A percentile compares a stretch with the other conserved stretches of the same genome.
These are phyloP conservation scores for Trissoscelio sp. DNA, from an alignment of 2,888 invertebrate genomes.

Conservation along the genomic window DNA sequence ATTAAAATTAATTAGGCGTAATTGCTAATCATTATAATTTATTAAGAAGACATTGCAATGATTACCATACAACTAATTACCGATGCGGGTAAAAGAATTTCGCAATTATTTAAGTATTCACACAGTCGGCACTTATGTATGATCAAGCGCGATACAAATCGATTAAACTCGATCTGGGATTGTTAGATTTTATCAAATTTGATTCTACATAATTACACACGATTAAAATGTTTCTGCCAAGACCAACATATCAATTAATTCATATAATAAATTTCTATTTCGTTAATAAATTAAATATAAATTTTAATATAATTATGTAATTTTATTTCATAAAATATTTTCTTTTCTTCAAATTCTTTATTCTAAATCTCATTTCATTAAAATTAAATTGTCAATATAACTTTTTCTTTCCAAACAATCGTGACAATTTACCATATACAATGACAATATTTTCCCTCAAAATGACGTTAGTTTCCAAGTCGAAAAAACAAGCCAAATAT, in stretches of 20 bases:
- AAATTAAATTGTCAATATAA: too few species aligned
- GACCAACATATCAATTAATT: neutral
- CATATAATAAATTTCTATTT: neutral
- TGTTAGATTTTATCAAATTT: slow-evolving; percentile 48
- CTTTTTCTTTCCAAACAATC: too few species aligned
- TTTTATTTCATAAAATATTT: too few species aligned
- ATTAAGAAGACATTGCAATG: too few species aligned
- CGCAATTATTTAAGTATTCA: slow-evolving; percentile 18
- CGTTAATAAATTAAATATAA: too few species aligned
- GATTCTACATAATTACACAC: slow-evolving; percentile 36
- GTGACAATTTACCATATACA: slow-evolving; percentile 17
- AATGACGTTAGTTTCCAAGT: slow-evolving; percentile 16
- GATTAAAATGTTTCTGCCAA: slow-evolving; percentile 26
- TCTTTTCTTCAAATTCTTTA: too few species aligned
- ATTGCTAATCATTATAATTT: too few species aligned
- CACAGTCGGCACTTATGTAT: slow-evolving; percentile 16
- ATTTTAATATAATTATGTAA: too few species aligned
- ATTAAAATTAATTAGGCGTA: too few species aligned
- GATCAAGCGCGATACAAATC: slow-evolving; percentile 36
- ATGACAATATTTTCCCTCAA: slow-evolving; percentile 37
- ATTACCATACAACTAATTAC: neutral
- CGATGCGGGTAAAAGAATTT: slow-evolving; percentile 29
- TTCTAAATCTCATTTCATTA: too few species aligned
- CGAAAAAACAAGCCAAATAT: slow-evolving; percentile 61
- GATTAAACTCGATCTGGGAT: slow-evolving; percentile 38